Percentiles rank a stretch among this genome's conserved stretches.
Evolutionary conservation across 2,113 vertebrate genomes (phyloP).

Genomic region (Camelus bactrianus): DNA sequence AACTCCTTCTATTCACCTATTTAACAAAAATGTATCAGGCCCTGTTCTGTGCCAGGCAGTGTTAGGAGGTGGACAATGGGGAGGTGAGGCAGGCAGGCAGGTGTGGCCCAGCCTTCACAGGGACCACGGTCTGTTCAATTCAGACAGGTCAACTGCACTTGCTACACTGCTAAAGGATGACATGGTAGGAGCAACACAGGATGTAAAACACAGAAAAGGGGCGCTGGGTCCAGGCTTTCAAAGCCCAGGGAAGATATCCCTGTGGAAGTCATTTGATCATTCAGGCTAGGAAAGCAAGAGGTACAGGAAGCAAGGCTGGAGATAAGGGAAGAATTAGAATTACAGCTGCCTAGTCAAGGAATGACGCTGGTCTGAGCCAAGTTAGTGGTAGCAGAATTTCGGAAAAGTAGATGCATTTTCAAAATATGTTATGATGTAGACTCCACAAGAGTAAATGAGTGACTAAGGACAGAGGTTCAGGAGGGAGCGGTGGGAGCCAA

Average conservation of each 20-base stretch:
- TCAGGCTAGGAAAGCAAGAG: not conserved
- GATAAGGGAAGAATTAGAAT: not conserved
- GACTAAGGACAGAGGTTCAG: not conserved
- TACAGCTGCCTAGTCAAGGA: not conserved
- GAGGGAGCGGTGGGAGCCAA: not conserved
- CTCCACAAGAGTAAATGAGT: not conserved
- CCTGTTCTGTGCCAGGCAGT: not conserved
- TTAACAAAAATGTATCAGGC: not conserved
- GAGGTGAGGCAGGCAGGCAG: not conserved
- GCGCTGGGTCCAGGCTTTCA: not conserved
- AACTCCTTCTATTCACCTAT: not conserved
- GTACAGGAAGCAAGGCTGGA: not conserved
- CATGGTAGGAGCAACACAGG: not conserved
- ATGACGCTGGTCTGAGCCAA: not conserved
- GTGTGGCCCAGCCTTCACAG: not conserved
- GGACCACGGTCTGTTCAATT: not conserved
- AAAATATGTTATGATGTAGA: not conserved
- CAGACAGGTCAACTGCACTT: not conserved
- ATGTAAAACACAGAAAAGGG: not conserved
- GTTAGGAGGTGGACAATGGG: no score
- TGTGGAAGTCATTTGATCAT: not conserved
- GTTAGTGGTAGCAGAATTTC: not conserved
- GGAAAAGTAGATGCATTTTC: not conserved
- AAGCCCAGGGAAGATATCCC: not conserved
- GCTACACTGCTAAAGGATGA: not conserved